phyloP scores from a whole-genome alignment of 2,797 vertebrate genomes.

The Crenichthys baileyi region DNA sequence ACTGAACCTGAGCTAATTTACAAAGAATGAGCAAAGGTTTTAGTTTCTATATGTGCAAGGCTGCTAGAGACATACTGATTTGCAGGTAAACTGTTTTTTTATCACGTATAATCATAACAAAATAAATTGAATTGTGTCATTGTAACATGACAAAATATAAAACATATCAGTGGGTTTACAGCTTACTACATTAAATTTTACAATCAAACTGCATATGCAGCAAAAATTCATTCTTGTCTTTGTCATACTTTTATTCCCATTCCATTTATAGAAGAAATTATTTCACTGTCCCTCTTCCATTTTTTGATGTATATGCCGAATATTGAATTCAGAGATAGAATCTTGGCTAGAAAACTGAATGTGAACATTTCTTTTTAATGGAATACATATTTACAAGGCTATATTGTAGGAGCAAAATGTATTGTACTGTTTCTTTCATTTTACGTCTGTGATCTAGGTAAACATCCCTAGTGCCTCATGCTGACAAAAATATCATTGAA shows the following conservation, averaged over 20 bases:
- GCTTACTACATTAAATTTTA: not conserved
- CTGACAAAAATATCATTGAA: constrained; percentile 59
- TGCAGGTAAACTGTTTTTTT: not conserved
- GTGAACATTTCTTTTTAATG: constrained; percentile 40
- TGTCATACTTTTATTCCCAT: not conserved
- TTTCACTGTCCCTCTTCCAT: not conserved
- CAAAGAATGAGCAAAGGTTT: not conserved
- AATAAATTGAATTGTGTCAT: not conserved
- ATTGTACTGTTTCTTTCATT: constrained; percentile 19
- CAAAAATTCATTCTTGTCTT: not conserved
- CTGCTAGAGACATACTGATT: constrained; percentile 23
- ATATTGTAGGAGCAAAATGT: constrained; percentile 24
- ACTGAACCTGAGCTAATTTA: not conserved
- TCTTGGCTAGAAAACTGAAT: constrained; percentile 32
- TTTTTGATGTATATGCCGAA: constrained; percentile 17
- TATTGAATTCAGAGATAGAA: not conserved
- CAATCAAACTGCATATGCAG: not conserved
- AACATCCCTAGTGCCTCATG: constrained; percentile 48
- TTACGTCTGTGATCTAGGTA: constrained; percentile 42
- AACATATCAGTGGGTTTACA: not conserved
- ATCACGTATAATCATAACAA: not conserved
- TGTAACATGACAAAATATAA: not conserved
- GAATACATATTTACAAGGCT: constrained; percentile 49
- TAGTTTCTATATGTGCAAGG: not conserved
- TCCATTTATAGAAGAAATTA: not conserved